Evolutionary conservation across 1,140 invertebrate genomes (phyloP).

Genomic region (Eurosta solidaginis): DNA sequence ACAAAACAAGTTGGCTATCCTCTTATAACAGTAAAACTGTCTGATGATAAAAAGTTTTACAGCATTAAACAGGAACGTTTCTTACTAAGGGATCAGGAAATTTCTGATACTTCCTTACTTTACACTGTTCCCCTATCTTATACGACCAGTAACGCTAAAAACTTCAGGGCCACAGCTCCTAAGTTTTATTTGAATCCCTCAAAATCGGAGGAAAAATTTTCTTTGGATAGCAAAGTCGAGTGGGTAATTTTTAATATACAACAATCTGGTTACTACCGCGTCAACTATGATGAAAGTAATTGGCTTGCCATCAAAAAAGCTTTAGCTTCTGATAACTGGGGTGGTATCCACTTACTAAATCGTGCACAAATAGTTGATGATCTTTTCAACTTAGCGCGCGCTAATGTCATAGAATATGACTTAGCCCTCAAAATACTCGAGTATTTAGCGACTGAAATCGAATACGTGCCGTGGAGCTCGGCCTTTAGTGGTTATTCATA

Average conservation of each 20-base stretch:
- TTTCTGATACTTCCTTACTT: slow-evolving; percentile 35
- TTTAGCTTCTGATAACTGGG: slow-evolving; percentile 62
- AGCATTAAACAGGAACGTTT: slow-evolving; percentile 63
- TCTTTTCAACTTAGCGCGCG: slow-evolving; percentile 67
- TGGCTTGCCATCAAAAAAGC: slow-evolving; percentile 68
- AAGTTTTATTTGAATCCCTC: slow-evolving; percentile 59
- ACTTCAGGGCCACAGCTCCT: slow-evolving; percentile 64
- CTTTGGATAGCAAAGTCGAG: slow-evolving; percentile 27
- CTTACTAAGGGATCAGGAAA: slow-evolving; percentile 58
- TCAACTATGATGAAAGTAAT: slow-evolving; percentile 73
- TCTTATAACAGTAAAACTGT: slow-evolving; percentile 64
- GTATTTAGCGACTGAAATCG: slow-evolving; percentile 67
- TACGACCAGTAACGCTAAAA: slow-evolving; percentile 58
- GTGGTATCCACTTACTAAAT: slow-evolving; percentile 70
- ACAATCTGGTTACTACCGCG: slow-evolving; percentile 76
- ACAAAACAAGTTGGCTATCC: slow-evolving; percentile 77
- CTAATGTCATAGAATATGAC: slow-evolving; percentile 58
- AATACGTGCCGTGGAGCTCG: slow-evolving; percentile 70
- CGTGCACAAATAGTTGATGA: slow-evolving; percentile 83
- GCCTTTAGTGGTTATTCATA: slow-evolving; percentile 64
- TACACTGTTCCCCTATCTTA: slow-evolving; percentile 71
- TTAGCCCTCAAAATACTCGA: slow-evolving; percentile 65
- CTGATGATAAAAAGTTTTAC: slow-evolving; percentile 29
- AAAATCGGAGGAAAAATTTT: slow-evolving; percentile 29
- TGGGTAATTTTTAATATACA: slow-evolving; percentile 76